phyloP scores from a whole-genome alignment of 1,140 invertebrate genomes.

The Sminthurinus signatus region DNA sequence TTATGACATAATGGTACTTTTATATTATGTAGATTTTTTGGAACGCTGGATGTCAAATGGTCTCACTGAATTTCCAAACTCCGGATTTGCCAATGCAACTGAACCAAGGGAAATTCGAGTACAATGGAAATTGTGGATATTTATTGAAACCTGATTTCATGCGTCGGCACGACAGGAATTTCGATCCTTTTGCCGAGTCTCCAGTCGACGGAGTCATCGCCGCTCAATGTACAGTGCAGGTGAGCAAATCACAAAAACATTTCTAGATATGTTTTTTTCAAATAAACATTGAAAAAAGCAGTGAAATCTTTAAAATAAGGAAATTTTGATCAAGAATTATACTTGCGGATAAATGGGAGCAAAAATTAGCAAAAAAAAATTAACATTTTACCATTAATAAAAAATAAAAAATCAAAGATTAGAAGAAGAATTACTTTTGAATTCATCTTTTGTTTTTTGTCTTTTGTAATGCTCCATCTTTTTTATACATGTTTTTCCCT shows the following conservation, averaged over 20 bases:
- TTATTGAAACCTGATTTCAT: conserved; percentile 99
- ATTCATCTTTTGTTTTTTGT: too few relatives aligned
- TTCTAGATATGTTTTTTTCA: background rate
- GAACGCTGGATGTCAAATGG: conserved; percentile 94
- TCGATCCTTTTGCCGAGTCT: conserved; percentile 98
- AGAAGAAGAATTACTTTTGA: too few relatives aligned
- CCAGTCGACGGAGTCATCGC: conserved; percentile 99
- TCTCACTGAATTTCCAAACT: conserved; percentile 99
- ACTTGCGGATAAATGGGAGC: too few relatives aligned
- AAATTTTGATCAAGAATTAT: too few relatives aligned
- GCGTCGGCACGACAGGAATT: conserved; percentile 88
- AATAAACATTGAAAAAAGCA: too few relatives aligned
- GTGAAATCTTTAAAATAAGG: too few relatives aligned
- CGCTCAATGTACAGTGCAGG: conserved; percentile 93
- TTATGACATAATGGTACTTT: too few relatives aligned
- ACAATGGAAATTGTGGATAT: conserved; percentile 94
- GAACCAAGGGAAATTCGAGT: conserved; percentile 99
- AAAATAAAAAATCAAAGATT: too few relatives aligned
- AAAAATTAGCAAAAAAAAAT: too few relatives aligned
- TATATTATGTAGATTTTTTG: conserved; percentile 67
- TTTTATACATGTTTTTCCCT: background rate
- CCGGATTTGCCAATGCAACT: conserved; percentile 98
- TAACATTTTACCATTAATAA: too few relatives aligned
- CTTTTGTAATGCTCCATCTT: too few relatives aligned
- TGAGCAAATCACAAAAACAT: conserved; percentile 47